These are phyloP conservation scores for Limnothrissa miodon DNA, from an alignment of 2,113 vertebrate species.

Conservation along the genomic window DNA sequence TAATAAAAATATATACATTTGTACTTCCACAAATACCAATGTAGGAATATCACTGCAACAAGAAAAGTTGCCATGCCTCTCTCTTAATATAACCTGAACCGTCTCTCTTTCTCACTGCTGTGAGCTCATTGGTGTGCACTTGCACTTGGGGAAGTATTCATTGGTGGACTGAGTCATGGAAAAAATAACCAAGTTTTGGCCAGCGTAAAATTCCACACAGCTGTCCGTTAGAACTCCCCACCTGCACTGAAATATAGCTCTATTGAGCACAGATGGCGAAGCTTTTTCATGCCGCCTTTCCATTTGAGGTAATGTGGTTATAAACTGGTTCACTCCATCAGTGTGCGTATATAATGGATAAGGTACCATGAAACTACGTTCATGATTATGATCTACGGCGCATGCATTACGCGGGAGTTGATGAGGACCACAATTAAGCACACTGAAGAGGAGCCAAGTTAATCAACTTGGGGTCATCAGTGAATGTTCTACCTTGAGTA, in stretches of 20 bases:
- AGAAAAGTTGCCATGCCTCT: not conserved
- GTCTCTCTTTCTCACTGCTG: not conserved
- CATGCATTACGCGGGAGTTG: not conserved
- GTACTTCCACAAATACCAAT: not conserved
- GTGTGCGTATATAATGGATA: not conserved
- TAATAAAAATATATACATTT: not conserved
- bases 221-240: constrained; percentile 14
- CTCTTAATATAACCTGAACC: not conserved
- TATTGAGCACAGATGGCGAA: constrained; percentile 15
- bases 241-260: constrained; percentile 24
- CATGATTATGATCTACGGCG: not conserved
- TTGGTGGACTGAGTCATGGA: not conserved
- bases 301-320: constrained; percentile 12
- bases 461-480: not conserved
- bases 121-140: not conserved
- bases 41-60: not conserved
- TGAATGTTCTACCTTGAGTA: not conserved
- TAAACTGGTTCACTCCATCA: not conserved
- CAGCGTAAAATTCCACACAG: not conserved
- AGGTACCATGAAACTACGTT: not conserved
- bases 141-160: not conserved
- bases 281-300: constrained; percentile 17
- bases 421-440: not conserved
- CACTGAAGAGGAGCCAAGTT: not conserved
- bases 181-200: constrained; percentile 6